Percentiles rank a stretch among this genome's conserved stretches.
These are phyloP conservation scores for Diplolepis rosae DNA, from an alignment of 2,888 invertebrate genomes.

Conservation along the genomic window DNA sequence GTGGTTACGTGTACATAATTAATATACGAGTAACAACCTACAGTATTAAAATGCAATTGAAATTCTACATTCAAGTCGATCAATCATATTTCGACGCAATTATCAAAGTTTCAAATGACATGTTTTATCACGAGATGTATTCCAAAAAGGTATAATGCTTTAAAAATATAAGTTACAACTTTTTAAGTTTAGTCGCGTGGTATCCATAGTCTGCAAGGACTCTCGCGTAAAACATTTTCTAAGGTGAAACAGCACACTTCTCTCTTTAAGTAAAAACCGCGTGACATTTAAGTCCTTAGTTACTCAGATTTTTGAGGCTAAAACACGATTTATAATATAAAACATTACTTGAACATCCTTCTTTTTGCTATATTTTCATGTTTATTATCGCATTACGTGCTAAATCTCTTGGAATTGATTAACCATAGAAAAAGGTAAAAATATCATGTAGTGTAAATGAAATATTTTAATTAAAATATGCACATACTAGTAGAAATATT, in stretches of 20 bases:
- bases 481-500: neutral
- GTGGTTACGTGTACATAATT: neutral
- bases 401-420: neutral
- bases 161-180: neutral
- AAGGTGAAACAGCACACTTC: too few species aligned
- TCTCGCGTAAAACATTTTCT: too few species aligned
- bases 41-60: neutral
- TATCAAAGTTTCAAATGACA: slow-evolving; percentile 23
- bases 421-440: neutral
- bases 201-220: neutral
- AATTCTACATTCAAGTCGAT: slow-evolving; percentile 18
- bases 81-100: neutral
- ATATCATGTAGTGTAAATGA: neutral
- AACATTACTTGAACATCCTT: neutral
- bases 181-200: neutral
- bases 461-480: neutral
- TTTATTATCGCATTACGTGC: neutral
- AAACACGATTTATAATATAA: neutral
- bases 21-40: neutral
- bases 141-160: neutral
- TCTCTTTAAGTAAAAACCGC: neutral
- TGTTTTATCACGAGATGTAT: neutral
- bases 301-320: neutral
- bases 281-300: neutral
- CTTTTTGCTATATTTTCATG: neutral